Percentiles rank a stretch among this genome's conserved stretches.
These are phyloP conservation scores for Lacanobia wlatinum DNA, from an alignment of 2,888 invertebrate species.

Conservation along the genomic window DNA sequence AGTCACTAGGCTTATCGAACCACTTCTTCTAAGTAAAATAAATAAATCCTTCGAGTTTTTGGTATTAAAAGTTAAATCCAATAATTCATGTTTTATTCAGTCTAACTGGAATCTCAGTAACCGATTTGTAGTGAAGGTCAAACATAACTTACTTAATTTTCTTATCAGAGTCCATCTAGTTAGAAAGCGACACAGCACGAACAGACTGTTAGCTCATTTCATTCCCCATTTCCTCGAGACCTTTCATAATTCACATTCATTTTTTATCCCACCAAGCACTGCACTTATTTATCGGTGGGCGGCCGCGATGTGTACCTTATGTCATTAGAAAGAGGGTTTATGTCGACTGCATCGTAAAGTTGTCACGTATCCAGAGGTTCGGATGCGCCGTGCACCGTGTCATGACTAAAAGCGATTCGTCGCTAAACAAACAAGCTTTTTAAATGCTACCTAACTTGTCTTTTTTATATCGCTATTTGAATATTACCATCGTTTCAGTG, in stretches of 20 bases:
- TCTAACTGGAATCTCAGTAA: slow-evolving; percentile 40
- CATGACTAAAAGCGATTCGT: slow-evolving; percentile 90
- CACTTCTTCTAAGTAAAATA: slow-evolving; percentile 25
- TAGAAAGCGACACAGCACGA: slow-evolving; percentile 58
- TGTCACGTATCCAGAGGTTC: slow-evolving; percentile 70
- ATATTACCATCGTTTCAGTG: slow-evolving; percentile 89
- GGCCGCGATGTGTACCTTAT: slow-evolving; percentile 66
- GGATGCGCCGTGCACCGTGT: slow-evolving; percentile 84
- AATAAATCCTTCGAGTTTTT: slow-evolving; percentile 1
- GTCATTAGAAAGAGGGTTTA: slow-evolving; percentile 58
- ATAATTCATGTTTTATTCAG: slow-evolving; percentile 16
- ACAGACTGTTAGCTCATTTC: slow-evolving; percentile 65
- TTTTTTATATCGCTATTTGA: slow-evolving; percentile 91
- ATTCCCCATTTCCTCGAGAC: slow-evolving; percentile 74
- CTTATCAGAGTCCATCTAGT: slow-evolving; percentile 65
- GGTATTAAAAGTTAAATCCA: slow-evolving; percentile 18
- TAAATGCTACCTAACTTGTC: slow-evolving; percentile 91
- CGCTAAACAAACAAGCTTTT: slow-evolving; percentile 90
- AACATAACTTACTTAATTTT: slow-evolving; percentile 49
- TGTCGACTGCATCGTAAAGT: slow-evolving; percentile 68
- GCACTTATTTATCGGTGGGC: slow-evolving; percentile 59
- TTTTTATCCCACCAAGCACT: slow-evolving; percentile 71
- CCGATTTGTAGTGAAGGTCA: slow-evolving; percentile 52
- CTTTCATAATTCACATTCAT: slow-evolving; percentile 74
- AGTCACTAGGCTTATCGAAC: slow-evolving; percentile 30